Percentiles rank a stretch among this genome's conserved stretches.
phyloP scores from a whole-genome alignment of 2,113 vertebrate species.

The Meles meles region DNA sequence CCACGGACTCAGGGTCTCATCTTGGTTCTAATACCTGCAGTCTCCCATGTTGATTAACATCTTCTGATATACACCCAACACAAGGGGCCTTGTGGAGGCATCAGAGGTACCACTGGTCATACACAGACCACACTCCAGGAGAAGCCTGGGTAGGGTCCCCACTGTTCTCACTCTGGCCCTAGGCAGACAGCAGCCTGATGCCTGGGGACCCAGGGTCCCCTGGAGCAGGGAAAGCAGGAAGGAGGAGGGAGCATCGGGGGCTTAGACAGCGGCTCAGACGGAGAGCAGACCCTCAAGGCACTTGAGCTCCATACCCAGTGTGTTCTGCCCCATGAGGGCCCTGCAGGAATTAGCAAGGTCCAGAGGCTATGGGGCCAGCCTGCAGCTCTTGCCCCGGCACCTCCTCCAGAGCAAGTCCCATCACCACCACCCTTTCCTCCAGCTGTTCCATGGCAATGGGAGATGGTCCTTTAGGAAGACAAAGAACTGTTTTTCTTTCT shows the following conservation, averaged over 20 bases:
- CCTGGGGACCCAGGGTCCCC: neutral
- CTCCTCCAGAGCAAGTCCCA: neutral
- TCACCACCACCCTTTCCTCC: too few species aligned
- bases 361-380: neutral
- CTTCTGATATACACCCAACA: neutral
- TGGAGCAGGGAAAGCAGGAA: neutral
- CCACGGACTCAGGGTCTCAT: neutral
- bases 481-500: conserved; percentile 6
- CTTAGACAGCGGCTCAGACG: neutral
- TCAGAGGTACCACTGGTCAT: rapidly evolving
- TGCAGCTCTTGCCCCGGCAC: neutral
- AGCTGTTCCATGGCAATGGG: neutral
- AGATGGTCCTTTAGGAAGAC: neutral
- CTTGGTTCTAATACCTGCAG: neutral
- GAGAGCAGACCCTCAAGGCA: neutral
- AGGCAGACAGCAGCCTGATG: neutral
- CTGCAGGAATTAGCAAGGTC: rapidly evolving
- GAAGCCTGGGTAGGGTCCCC: neutral
- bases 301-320: neutral
- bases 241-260: rapidly evolving
- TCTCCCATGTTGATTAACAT: neutral
- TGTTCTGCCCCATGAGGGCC: neutral
- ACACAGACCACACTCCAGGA: neutral
- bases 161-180: neutral
- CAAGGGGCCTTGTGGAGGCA: neutral